Evolutionary conservation across 1,140 invertebrate species (phyloP).

Genomic region (Leptopilina clavipes): DNA sequence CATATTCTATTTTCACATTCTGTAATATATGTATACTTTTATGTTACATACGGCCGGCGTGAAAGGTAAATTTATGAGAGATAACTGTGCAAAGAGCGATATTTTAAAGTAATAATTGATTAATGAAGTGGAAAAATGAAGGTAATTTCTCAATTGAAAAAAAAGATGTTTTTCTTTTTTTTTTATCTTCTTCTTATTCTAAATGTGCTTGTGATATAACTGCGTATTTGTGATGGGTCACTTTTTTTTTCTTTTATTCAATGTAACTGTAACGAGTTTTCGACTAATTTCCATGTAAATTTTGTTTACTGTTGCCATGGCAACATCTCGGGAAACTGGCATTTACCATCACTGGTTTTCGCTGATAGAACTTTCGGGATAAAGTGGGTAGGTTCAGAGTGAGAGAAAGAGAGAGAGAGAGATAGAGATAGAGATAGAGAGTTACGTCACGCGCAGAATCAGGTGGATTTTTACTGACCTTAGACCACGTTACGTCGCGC

Average conservation of each 20-base stretch:
- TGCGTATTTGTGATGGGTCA: constrained; percentile 11
- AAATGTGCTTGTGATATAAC: not conserved
- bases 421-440: too few relatives aligned
- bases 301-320: constrained; percentile 22
- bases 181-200: not conserved
- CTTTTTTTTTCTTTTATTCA: not conserved
- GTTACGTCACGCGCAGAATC: not conserved
- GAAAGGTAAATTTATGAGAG: not conserved
- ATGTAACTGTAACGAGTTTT: not conserved
- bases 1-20: constrained; percentile 1
- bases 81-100: not conserved
- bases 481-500: not conserved
- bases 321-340: constrained; percentile 16
- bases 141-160: not conserved
- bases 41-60: not conserved
- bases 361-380: constrained; percentile 12
- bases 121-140: constrained; percentile 16
- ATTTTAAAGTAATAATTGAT: not conserved
- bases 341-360: constrained; percentile 26
- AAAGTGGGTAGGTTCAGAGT: too few relatives aligned
- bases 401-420: too few relatives aligned
- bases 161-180: not conserved
- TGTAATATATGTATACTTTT: not conserved
- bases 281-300: not conserved
- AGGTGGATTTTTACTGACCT: constrained; percentile 6